Evolutionary conservation across 1,140 invertebrate species (phyloP).

Genomic region (Hypothenemus hampei): DNA sequence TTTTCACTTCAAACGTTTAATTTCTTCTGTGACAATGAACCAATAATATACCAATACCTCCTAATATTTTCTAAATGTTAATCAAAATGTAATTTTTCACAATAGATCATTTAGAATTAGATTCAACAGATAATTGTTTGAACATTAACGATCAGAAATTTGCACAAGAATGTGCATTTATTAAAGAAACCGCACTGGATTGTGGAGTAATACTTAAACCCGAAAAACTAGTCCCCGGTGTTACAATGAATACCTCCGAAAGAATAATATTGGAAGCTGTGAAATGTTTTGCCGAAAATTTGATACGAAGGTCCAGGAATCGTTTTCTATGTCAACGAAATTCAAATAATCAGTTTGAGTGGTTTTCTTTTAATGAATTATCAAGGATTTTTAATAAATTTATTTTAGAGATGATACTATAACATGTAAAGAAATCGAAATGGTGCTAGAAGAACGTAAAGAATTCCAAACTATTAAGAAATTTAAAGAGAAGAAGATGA

Average conservation of each 20-base stretch:
- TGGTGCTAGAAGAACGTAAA: conserved; percentile 24
- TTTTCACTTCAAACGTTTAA: no score
- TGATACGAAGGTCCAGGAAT: conserved; percentile 35
- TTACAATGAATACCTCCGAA: conserved; percentile 35
- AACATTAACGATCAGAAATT: conserved; percentile 29
- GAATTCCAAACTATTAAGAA: conserved; percentile 25
- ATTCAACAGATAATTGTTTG: conserved; percentile 2
- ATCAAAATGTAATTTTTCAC: background rate
- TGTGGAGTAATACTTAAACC: conserved; percentile 36
- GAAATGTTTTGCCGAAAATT: conserved; percentile 37
- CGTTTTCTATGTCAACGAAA: conserved; percentile 24
- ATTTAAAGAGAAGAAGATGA: conserved; percentile 22
- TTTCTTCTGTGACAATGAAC: no score
- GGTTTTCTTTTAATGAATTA: background rate
- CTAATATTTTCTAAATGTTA: no score
- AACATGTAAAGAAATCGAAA: conserved; percentile 14
- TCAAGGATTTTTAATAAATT: background rate
- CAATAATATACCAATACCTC: no score
- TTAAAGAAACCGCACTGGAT: conserved; percentile 37
- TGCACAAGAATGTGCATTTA: conserved; percentile 29
- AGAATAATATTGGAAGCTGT: conserved; percentile 37
- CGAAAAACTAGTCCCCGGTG: conserved; percentile 34
- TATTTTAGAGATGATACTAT: conserved; percentile 22
- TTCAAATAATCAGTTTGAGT: no score
- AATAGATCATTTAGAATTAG: background rate